Evolutionary conservation across 2,113 vertebrate species (phyloP).

Genomic region (Apaloderma vittatum): DNA sequence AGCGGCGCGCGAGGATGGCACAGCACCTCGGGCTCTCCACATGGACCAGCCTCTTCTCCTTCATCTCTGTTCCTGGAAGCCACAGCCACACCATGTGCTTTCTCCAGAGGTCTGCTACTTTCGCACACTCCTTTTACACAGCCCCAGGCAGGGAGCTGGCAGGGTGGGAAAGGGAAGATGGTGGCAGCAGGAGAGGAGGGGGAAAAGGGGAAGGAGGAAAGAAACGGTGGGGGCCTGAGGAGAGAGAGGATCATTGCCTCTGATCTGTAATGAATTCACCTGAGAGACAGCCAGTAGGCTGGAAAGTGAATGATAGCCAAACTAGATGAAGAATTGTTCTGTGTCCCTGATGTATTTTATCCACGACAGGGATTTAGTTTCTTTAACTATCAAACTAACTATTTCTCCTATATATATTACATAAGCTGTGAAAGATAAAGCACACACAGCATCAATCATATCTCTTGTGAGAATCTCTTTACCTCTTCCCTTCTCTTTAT

Average conservation of each 20-base stretch:
- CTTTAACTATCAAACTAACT: constrained; percentile 68
- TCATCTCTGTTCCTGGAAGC: not conserved
- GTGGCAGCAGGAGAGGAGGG: not conserved
- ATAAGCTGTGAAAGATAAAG: constrained; percentile 66
- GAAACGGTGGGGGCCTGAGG: not conserved
- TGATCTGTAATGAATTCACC: constrained; percentile 50
- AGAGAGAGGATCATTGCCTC: constrained; percentile 12
- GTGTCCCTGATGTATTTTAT: constrained; percentile 60
- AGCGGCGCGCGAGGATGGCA: not conserved
- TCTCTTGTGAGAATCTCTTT: constrained; percentile 42
- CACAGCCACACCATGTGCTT: fast-evolving
- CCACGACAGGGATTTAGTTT: constrained; percentile 54
- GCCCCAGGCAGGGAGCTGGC: not conserved
- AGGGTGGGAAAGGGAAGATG: not conserved
- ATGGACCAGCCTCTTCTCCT: not conserved
- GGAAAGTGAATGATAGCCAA: constrained; percentile 64
- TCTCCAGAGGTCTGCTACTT: not conserved
- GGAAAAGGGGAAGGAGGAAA: not conserved
- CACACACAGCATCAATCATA: constrained; percentile 49
- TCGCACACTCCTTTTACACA: not conserved
- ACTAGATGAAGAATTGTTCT: constrained; percentile 59
- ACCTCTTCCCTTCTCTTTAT: not conserved
- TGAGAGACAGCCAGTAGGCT: constrained; percentile 33
- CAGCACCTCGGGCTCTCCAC: not conserved
- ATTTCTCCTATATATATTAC: constrained; percentile 62